Evolutionary conservation across 2,113 vertebrate species (phyloP).

Genomic region (Mellivora capensis): DNA sequence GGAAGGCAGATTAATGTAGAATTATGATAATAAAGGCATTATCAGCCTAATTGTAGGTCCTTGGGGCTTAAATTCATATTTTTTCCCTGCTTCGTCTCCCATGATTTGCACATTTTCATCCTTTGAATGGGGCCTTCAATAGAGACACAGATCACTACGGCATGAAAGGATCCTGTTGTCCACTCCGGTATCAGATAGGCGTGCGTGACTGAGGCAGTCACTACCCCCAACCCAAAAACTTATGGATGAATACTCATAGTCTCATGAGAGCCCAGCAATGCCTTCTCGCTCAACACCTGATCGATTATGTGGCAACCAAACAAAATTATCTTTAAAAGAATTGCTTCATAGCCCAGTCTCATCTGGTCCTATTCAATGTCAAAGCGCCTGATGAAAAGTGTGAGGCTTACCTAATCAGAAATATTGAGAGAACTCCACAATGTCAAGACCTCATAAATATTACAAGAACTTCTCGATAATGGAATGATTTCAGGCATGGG

Average conservation of each 20-base stretch:
- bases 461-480: not conserved
- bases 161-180: not conserved
- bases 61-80: not conserved
- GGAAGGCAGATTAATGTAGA: not conserved
- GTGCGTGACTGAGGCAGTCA: not conserved
- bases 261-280: not conserved
- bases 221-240: not conserved
- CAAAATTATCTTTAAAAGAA: not conserved
- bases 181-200: not conserved
- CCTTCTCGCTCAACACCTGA: not conserved
- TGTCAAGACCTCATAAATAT: not conserved
- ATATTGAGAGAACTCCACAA: not conserved
- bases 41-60: not conserved
- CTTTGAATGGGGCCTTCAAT: not conserved
- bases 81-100: not conserved
- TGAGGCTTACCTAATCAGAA: not conserved
- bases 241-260: not conserved
- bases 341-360: not conserved
- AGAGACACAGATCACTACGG: not conserved
- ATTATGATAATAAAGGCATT: not conserved
- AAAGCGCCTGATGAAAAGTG: not conserved
- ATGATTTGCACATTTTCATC: not conserved
- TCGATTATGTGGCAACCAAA: not conserved
- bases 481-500: not conserved
- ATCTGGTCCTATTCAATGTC: not conserved